Base-by-base conservation (phyloP, 2,113 vertebrate genomes). In the Hassar affinis region DNA sequence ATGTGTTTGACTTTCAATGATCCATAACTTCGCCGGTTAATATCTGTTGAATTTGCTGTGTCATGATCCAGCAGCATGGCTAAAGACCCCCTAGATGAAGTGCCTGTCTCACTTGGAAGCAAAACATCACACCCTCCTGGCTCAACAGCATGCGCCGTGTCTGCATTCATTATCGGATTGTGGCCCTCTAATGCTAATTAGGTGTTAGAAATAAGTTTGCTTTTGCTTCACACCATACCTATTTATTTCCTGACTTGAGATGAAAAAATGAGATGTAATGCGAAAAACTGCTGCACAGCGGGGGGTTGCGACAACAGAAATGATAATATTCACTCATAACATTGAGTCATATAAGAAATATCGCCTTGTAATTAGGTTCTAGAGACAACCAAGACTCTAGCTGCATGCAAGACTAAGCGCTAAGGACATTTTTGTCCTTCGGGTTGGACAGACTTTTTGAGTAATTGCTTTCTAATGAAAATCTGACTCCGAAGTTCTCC, bases 11-110 rank as follows among this genome's bases (percentile, higher is more conserved):
- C 38, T 57, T 78, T 85, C 49, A 81, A 30, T 49, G 27, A 59
- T 51, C 51, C 42, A 72, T 25, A 84, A 49, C 22, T 38, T 38
- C 42, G 69, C 47, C 15, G 15, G 59, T 68, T 83, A 56, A 68
- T 79, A 62, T 76, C 56, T 38, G 57, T 38, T 77, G 59, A 83
- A 79, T 79, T 66, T 71, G 83, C 64, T 51, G 64, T 10, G 64
- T 79, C 76, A 84, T 84, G 76, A 84, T 79, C 64, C 76, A 49
- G 25, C n/a, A 51, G 64, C 42, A 71, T 79, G 68, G 76, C 64
- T 72, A 82, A 78, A 69, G 54, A 49, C 38, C 52, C 30, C 30
- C 15, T 42, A 38, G 74, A 52, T 68, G 38, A 71, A 62, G 54
- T 52, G 80, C 27, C 69, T 20, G 61, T 14, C 82, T 56, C 78